Percentiles rank a stretch among this genome's conserved stretches.
phyloP scores from a whole-genome alignment of 1,140 invertebrate species.

The Sycobia sp. region DNA sequence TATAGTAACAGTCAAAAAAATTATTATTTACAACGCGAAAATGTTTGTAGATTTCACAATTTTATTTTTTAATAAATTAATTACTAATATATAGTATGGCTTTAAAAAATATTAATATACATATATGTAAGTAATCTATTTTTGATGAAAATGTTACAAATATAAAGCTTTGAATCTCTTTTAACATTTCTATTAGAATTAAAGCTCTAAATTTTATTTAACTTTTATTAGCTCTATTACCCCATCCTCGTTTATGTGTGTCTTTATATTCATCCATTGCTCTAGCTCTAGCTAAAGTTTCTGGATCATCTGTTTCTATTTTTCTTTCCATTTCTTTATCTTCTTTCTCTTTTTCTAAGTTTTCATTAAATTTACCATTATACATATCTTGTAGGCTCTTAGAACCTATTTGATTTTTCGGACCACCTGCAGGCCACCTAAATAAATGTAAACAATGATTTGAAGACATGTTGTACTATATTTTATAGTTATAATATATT shows the following conservation, averaged over 20 bases:
- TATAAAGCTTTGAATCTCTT: too few species aligned
- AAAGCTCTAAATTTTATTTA: constrained; percentile 54
- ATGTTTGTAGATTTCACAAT: too few species aligned
- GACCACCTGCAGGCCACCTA: constrained; percentile 53
- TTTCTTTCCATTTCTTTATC: constrained; percentile 62
- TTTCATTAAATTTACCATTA: constrained; percentile 23
- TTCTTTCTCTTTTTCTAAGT: constrained; percentile 46
- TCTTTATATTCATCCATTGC: constrained; percentile 93
- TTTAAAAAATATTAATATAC: too few species aligned
- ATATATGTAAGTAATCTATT: too few species aligned
- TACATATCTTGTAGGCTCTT: constrained; percentile 45
- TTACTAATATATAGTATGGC: too few species aligned
- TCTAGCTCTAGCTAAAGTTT: constrained; percentile 69
- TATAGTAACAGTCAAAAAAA: too few species aligned
- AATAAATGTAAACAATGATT: constrained; percentile 2
- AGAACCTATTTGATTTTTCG: constrained; percentile 42
- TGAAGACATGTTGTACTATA: too few species aligned
- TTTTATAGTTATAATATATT: too few species aligned
- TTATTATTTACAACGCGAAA: too few species aligned
- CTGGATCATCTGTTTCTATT: constrained; percentile 78
- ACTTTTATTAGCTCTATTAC: constrained; percentile 85
- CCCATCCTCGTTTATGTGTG: constrained; percentile 84
- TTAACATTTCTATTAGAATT: too few species aligned
- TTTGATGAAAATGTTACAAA: too few species aligned
- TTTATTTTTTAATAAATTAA: too few species aligned